Evolutionary conservation across 2,888 invertebrate species (phyloP), one percentile per base, ranked within the genome.

Genomic region (Anorthoa munda): DNA sequence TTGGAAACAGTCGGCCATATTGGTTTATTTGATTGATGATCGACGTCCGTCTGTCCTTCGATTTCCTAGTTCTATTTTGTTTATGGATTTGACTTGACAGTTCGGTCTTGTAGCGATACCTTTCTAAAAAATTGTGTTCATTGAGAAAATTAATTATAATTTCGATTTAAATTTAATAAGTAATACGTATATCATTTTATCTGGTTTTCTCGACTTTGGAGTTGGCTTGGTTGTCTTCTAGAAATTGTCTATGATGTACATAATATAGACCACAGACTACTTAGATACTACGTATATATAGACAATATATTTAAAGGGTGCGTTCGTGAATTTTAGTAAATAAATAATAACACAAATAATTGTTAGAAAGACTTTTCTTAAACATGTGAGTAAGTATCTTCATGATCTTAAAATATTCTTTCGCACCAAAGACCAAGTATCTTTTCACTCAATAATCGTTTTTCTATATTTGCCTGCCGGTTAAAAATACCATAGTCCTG

Each of bases 1-100:
- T 92, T 85, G 89, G 89, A 92, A 92, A 91, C 91, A 92, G 88
- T 90, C 94, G 84, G 95, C 95, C 95, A 96, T 95, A 93, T 95
- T 95, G 93, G 87, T 90, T 85, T 90, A 86, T 90, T 90, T 90
- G 88, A 90, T 89, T 89, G 89, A 89, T 88, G 81, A 87, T 86
- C 79, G 86, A 83, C 84, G 85, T 88, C 80, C 83, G 80, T 61
- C 78, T 77, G 75, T 66, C 77, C 60, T 77, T 72, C 83, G 82
- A 77, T 72, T 74, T 77, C 66, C 66, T 74, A 77, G 56, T 59
- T 75, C 63, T 74, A 58, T 56, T 68, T 83, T 72, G 81, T 83
- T 72, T 81, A 83, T 83, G 83, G 72, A 59, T 63, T 74, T 63
- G 72, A 56, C 60, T 74, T 63, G 66, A 63, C 58, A 77, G 53